Percentiles rank a stretch among this genome's conserved stretches.
Evolutionary conservation across 2,888 invertebrate species (phyloP).

Genomic region (Parthenolecanium corni): DNA sequence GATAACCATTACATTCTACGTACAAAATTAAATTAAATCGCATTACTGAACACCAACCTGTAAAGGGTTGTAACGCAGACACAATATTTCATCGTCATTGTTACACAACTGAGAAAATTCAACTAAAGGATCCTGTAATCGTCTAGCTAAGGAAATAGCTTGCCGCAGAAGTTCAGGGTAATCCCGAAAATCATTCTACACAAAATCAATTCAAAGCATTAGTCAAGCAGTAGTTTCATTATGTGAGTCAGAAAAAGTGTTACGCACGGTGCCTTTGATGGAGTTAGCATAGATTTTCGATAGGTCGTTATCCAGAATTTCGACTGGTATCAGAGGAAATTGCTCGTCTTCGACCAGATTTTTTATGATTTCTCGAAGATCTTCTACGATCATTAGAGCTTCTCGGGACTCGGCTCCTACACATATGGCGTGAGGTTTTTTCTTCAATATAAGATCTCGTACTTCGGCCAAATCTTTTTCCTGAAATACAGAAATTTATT

Average conservation of each 20-base stretch:
- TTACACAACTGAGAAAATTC: conserved; percentile 95
- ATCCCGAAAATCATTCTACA: conserved; percentile 67
- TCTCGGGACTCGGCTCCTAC: conserved; percentile 85
- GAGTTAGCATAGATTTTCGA: conserved; percentile 87
- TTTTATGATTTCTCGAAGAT: conserved; percentile 59
- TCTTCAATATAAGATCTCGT: conserved; percentile 69
- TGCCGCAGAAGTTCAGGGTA: conserved; percentile 83
- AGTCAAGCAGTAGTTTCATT: conserved; percentile 15
- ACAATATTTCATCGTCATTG: conserved; percentile 90
- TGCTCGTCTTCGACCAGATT: conserved; percentile 72
- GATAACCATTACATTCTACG: background rate
- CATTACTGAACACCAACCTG: conserved; percentile 39
- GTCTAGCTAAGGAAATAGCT: conserved; percentile 82
- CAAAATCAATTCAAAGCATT: conserved; percentile 3
- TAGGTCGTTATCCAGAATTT: conserved; percentile 86
- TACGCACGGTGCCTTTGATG: conserved; percentile 59
- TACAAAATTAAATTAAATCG: background rate
- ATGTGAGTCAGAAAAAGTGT: background rate
- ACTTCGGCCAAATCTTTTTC: conserved; percentile 56
- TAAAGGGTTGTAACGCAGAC: conserved; percentile 79
- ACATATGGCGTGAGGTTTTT: conserved; percentile 88
- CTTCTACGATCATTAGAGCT: conserved; percentile 67
- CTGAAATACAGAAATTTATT: conserved; percentile 34
- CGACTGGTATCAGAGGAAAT: conserved; percentile 74
- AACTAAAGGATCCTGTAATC: conserved; percentile 87